These are phyloP conservation scores for Drosophila subquinaria DNA, from an alignment of 2,888 invertebrate genomes.

Conservation along the genomic window DNA sequence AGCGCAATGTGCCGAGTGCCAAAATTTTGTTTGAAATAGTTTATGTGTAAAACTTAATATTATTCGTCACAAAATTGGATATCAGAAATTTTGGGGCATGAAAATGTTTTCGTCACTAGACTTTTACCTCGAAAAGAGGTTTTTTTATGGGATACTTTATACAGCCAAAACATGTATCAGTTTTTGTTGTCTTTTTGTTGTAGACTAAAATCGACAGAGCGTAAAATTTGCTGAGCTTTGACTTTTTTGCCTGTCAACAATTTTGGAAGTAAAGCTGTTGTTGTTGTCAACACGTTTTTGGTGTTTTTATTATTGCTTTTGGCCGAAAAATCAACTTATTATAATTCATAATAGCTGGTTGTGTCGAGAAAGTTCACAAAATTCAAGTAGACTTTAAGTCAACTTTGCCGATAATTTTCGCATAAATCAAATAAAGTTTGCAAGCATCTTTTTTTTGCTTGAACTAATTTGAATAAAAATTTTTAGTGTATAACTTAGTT, in stretches of 20 bases:
- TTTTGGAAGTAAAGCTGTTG: conserved; percentile 21
- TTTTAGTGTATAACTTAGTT: conserved; percentile 6
- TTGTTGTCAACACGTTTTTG: conserved; percentile 16
- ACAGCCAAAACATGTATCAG: conserved; percentile 36
- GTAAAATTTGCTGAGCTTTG: conserved; percentile 37
- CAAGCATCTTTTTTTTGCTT: neutral
- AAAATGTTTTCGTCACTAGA: too few species aligned
- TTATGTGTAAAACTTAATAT: too few species aligned
- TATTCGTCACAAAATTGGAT: too few species aligned
- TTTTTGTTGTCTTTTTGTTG: neutral
- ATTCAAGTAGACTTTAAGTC: neutral
- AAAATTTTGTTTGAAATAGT: too few species aligned
- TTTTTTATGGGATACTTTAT: too few species aligned
- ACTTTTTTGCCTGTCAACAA: conserved; percentile 40
- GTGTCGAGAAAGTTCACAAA: conserved; percentile 27
- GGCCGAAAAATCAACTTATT: conserved; percentile 34
- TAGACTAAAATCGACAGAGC: conserved; percentile 40
- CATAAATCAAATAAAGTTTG: conserved; percentile 14
- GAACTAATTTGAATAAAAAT: conserved; percentile 8
- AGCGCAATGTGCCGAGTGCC: too few species aligned
- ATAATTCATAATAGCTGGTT: conserved; percentile 35
- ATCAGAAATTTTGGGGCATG: too few species aligned
- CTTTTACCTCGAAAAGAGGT: too few species aligned
- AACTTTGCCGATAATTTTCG: conserved; percentile 6
- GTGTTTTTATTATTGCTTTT: conserved; percentile 23